Base-by-base conservation (phyloP, 2,113 vertebrate species). In the Piliocolobus tephrosceles region DNA sequence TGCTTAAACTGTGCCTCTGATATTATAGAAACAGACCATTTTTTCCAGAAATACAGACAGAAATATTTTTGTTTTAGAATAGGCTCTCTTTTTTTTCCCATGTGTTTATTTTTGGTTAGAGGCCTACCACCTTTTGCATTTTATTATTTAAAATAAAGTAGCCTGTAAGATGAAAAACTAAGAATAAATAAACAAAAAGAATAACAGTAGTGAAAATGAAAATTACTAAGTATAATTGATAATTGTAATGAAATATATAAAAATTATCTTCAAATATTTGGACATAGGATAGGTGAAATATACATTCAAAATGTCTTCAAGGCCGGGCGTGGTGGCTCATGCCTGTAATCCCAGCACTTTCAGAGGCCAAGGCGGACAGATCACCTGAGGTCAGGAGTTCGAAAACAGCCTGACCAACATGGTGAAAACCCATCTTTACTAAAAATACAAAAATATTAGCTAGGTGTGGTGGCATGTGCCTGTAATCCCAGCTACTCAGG, bases 21-120 rank as follows among this genome's bases (percentile, higher is more conserved):
- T 91, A 30, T 89, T 96, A 89, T 4, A 84, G 83, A 94, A 93
- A 80, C 16, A 92, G 73, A 86, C 25, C 11, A 32, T 79, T 92
- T 94, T 92, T 68, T 55, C 66, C 75, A 96, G 82, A 96, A 90
- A 89, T 87, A 80, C 79, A 94, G 30, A 43, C n/a, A 87, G 7
- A 66, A n/a, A 92, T 90, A 43, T 92, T 93, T 96, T 86, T 55
- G 45, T 57, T 86, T 96, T 82, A n/a, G 17, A 95, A 43, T 30
- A 90, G 10, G n/a, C 18, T 40, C 30, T 87, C 35, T 61, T 88
- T 90, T 90, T 38, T 84, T 3, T 30, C 45, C 30, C 64, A 18
- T 72, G 8, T 87, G 70, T 80, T 94, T 85, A 78, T 88, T 79
- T 92, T 84, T 66, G 20, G 1, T 38, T 96, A 89, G 22, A 84